Evolutionary conservation across 2,797 vertebrate genomes (phyloP), one percentile per base, ranked within the genome.

Genomic region (Esox lucius): DNA sequence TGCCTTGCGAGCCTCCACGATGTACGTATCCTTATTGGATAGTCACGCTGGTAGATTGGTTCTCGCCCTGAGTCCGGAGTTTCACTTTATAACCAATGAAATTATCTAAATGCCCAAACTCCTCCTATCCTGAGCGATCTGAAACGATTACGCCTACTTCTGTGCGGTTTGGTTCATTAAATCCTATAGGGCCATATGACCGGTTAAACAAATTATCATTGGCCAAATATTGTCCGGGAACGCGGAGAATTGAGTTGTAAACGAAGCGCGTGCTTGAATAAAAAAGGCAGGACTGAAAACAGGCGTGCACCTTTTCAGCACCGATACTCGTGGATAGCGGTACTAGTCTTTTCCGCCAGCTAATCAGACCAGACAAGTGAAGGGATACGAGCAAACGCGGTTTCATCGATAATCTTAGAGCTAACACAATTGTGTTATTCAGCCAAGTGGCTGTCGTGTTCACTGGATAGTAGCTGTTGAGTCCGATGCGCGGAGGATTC

Each of bases 261-360:
- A 92, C 88, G 77, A 86, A 84, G 88, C 91, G 91, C 89, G 90
- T 89, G 87, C 82, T 81, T 31, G 86, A 76, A 83, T 68, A 74
- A 75, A 81, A 84, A 82, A 74, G 77, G 81, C 80, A 75, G 80
- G 76, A 76, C 68, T 71, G 85, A 76, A 83, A 86, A 75, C 76
- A 81, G 70, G 84, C 83, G 91, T 89, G 91, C 92, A 87, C 74
- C 90, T 83, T 92, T 92, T 93, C 91, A 91, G 92, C 91, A 92
- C 91, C 88, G 90, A 88, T 66, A 78, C 89, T 78, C 85, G 86
- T 90, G 92, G 92, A 94, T 86, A 94, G 91, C 93, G 86, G 87
- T 56, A 22, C n/a, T n/a, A 15, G 53, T 24, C 56, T 12, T n/a
- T 61, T 26, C 22, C 56, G 24, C 86, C 84, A 88, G 82, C 70